Percentiles rank a stretch among this genome's conserved stretches.
Conservation (phyloP, 2,113 vertebrate genomes). For the Phocoena sinus region DNA sequence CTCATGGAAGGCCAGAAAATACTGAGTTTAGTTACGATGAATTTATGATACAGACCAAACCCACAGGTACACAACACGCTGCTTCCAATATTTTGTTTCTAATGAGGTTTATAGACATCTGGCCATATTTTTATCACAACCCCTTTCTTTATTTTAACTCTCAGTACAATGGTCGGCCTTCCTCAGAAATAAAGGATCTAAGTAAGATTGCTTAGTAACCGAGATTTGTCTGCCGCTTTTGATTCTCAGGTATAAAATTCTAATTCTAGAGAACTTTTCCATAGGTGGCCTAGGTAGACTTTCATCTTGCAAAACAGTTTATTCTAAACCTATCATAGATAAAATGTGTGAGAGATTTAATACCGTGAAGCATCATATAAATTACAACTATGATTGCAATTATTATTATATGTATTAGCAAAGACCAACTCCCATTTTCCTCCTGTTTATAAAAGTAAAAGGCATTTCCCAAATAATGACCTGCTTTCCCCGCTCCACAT, state of each 20-base stretch:
- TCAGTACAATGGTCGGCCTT: neutral
- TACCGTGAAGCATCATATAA: neutral
- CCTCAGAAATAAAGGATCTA: neutral
- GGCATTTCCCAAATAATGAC: neutral
- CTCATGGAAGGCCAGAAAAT: neutral
- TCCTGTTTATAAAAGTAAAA: slow-evolving; percentile 11
- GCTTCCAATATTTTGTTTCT: neutral
- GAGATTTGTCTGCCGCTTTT: neutral
- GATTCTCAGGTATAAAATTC: neutral
- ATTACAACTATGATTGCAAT: neutral
- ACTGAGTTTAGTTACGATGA: neutral
- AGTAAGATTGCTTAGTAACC: neutral
- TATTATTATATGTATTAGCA: slow-evolving; percentile 1
- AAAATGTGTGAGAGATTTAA: neutral
- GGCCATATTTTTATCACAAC: neutral
- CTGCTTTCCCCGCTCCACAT: neutral
- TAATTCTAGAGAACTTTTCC: neutral
- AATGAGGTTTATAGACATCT: neutral
- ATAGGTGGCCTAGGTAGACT: neutral
- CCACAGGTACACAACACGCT: neutral
- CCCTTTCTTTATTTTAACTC: neutral
- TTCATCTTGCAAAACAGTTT: neutral
- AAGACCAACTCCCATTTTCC: neutral
- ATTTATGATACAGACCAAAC: neutral
- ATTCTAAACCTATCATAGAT: neutral